Percentiles rank a stretch among this genome's conserved stretches.
These are phyloP conservation scores for Scaptomyza flava DNA, from an alignment of 2,888 invertebrate species.

Conservation along the genomic window DNA sequence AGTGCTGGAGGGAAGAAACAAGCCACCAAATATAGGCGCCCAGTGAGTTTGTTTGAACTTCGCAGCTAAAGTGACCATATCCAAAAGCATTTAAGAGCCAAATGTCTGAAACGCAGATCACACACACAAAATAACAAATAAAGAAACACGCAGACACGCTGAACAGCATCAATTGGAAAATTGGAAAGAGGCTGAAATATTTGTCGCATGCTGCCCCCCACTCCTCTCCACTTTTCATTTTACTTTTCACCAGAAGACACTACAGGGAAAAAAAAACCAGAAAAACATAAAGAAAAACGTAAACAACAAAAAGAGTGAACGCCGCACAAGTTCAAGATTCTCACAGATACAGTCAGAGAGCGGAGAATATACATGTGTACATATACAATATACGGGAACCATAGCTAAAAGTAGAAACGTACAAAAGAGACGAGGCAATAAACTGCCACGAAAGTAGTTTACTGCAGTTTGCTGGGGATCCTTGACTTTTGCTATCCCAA, in stretches of 20 bases:
- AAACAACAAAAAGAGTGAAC: slow-evolving; percentile 75
- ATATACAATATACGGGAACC: slow-evolving; percentile 7
- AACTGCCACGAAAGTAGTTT: slow-evolving; percentile 78
- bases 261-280: slow-evolving; percentile 12
- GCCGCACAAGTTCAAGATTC: slow-evolving; percentile 81
- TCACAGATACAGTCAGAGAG: slow-evolving; percentile 58
- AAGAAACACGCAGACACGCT: slow-evolving; percentile 26
- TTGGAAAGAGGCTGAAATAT: slow-evolving; percentile 55
- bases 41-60: slow-evolving; percentile 36
- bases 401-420: slow-evolving; percentile 68
- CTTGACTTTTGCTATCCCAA: slow-evolving; percentile 47
- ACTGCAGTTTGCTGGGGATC: slow-evolving; percentile 83
- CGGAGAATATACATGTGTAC: slow-evolving; percentile 17
- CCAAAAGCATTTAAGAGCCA: slow-evolving; percentile 72
- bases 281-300: slow-evolving; percentile 52
- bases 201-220: slow-evolving; percentile 61
- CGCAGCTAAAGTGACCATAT: slow-evolving; percentile 63
- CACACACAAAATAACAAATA: slow-evolving; percentile 19
- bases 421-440: slow-evolving; percentile 67
- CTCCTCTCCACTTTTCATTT: slow-evolving; percentile 54
- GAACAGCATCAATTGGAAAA: slow-evolving; percentile 48
- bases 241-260: slow-evolving; percentile 56
- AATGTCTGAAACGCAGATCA: slow-evolving; percentile 62
- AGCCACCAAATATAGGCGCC: slow-evolving; percentile 58
- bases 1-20: slow-evolving; percentile 18